phyloP scores from a whole-genome alignment of 1,140 invertebrate species.

The Chrysoperla carnea region DNA sequence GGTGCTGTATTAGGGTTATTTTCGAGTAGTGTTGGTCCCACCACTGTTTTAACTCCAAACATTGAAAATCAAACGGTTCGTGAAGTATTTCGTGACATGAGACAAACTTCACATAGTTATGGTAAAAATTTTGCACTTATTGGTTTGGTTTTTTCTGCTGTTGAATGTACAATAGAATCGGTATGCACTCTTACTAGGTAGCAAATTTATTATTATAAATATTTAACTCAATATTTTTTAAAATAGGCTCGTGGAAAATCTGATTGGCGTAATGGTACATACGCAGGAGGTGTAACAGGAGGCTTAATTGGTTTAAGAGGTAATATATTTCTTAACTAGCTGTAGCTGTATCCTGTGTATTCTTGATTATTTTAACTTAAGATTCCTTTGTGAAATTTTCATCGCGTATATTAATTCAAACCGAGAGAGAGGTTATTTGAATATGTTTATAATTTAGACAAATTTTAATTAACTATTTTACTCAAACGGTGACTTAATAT shows the following conservation, averaged over 20 bases:
- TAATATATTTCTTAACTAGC: slow-evolving; percentile 20
- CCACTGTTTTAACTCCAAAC: slow-evolving; percentile 42
- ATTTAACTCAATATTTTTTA: slow-evolving; percentile 7
- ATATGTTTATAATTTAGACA: no score
- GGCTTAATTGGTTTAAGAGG: slow-evolving; percentile 88
- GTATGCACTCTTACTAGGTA: slow-evolving; percentile 22
- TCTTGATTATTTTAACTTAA: not conserved
- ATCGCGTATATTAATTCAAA: no score
- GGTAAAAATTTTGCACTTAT: slow-evolving; percentile 96
- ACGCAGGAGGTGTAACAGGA: slow-evolving; percentile 84
- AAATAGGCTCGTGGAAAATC: slow-evolving; percentile 74
- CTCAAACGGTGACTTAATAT: no score
- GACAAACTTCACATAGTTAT: slow-evolving; percentile 72
- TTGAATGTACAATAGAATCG: slow-evolving; percentile 85
- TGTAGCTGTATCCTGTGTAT: not conserved
- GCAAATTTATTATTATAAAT: not conserved
- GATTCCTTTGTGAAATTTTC: no score
- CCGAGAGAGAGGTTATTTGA: no score
- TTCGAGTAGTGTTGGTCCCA: slow-evolving; percentile 87
- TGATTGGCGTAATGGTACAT: slow-evolving; percentile 92
- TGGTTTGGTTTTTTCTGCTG: slow-evolving; percentile 79
- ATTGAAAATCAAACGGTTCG: slow-evolving; percentile 69
- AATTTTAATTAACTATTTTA: no score
- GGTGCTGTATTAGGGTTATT: slow-evolving; percentile 90
- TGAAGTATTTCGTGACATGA: slow-evolving; percentile 84